These are phyloP conservation scores for Cheilosia vulpina DNA, from an alignment of 2,888 invertebrate species.

Conservation along the genomic window DNA sequence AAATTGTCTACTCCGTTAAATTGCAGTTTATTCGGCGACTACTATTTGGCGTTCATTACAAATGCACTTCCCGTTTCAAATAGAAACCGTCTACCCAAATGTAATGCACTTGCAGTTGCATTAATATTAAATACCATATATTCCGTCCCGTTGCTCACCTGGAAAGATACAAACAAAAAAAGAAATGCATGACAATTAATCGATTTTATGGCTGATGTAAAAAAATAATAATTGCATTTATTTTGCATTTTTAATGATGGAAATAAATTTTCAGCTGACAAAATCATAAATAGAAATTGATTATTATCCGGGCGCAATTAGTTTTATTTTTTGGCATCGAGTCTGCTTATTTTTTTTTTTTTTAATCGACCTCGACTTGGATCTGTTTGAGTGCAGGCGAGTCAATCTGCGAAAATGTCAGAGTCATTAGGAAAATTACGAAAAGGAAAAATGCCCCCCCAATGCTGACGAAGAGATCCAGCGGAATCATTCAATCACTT, in stretches of 20 bases:
- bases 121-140: no score
- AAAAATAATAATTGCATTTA: neutral
- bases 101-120: no score
- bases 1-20: neutral
- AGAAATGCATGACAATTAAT: neutral
- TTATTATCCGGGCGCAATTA: neutral
- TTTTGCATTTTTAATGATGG: neutral
- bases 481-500: conserved; percentile 17
- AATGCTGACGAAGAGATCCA: conserved; percentile 35
- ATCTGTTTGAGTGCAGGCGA: neutral
- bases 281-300: neutral
- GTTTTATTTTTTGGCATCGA: neutral
- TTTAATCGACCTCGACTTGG: conserved; percentile 17
- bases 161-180: neutral
- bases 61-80: neutral
- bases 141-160: neutral
- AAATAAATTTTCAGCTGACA: neutral
- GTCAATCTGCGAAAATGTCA: conserved; percentile 21
- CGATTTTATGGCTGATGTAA: neutral
- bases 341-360: neutral
- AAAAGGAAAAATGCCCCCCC: neutral
- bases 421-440: conserved; percentile 52
- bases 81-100: neutral
- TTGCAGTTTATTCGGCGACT: neutral
- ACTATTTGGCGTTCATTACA: neutral